phyloP scores from a whole-genome alignment of 1,140 invertebrate genomes.

The Apis cerana region DNA sequence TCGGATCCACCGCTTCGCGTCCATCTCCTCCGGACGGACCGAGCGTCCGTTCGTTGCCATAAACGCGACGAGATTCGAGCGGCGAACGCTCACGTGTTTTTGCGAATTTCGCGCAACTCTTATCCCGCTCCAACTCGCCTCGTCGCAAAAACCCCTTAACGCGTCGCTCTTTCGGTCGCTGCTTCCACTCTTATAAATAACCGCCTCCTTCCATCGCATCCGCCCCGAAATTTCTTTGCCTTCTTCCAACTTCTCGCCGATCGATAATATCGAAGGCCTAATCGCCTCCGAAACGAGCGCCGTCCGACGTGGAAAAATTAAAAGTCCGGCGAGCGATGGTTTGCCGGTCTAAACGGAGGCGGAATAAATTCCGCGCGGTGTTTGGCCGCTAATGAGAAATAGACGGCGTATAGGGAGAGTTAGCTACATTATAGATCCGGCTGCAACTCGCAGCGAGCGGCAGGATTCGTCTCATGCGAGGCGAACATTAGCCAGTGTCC shows the following conservation, averaged over 20 bases:
- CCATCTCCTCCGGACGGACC: neutral
- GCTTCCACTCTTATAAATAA: conserved; percentile 61
- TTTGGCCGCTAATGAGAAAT: neutral
- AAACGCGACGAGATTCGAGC: conserved; percentile 50
- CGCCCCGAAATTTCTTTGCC: conserved; percentile 8
- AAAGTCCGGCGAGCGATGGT: too few relatives aligned
- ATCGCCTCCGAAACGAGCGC: neutral
- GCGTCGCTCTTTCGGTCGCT: conserved; percentile 46
- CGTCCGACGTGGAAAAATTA: too few relatives aligned
- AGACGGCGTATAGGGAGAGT: neutral
- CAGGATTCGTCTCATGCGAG: conserved; percentile 65
- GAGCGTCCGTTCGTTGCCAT: conserved; percentile 18
- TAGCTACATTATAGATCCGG: neutral
- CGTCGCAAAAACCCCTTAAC: conserved; percentile 48
- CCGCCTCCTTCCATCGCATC: conserved; percentile 14
- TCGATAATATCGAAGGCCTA: neutral
- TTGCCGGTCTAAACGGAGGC: neutral
- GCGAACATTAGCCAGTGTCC: conserved; percentile 66
- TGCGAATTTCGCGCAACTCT: conserved; percentile 52
- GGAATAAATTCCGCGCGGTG: neutral
- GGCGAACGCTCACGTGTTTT: conserved; percentile 55
- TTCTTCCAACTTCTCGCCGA: neutral
- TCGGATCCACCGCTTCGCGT: neutral
- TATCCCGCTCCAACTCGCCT: conserved; percentile 1
- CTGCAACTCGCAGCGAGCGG: neutral